Percentiles rank a stretch among this genome's conserved stretches.
Conservation (phyloP, 2,888 invertebrate genomes). For the Gandaritis pyraliata region DNA sequence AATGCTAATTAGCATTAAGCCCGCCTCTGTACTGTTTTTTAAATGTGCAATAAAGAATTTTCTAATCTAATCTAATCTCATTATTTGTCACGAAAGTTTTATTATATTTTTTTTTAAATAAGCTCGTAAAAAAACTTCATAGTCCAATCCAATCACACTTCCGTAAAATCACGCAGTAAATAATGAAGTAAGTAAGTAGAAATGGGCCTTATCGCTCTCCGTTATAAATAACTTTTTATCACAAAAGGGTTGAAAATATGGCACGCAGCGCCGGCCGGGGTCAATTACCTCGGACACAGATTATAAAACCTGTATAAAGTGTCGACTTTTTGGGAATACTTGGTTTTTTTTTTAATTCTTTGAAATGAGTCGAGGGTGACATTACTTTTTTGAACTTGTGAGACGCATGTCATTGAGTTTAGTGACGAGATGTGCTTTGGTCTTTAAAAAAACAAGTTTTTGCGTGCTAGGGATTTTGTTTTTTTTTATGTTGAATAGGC, state of each 20-base stretch:
- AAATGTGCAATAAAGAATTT: too few species aligned
- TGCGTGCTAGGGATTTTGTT: too few species aligned
- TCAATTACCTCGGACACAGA: conserved; percentile 35
- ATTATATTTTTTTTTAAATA: too few species aligned
- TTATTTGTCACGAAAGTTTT: too few species aligned
- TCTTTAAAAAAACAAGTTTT: too few species aligned
- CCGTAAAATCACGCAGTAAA: conserved; percentile 34
- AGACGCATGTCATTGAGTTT: neutral
- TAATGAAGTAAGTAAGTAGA: conserved; percentile 32
- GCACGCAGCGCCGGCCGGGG: conserved; percentile 37
- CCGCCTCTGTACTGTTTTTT: too few species aligned
- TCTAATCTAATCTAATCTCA: too few species aligned
- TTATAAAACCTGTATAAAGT: conserved; percentile 31
- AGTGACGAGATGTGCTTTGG: too few species aligned
- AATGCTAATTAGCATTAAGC: too few species aligned
- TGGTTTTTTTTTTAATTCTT: conserved; percentile 3
- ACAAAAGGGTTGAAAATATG: conserved; percentile 41
- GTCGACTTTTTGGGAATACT: conserved; percentile 16
- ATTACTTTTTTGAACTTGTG: neutral
- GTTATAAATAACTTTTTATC: conserved; percentile 44
- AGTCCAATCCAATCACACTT: conserved; percentile 17
- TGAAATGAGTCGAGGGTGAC: conserved; percentile 1
- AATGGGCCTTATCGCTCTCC: conserved; percentile 36
- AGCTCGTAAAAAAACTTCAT: neutral
- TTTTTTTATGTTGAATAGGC: too few species aligned